Base-by-base conservation (phyloP, 2,888 invertebrate species). In the Apeira syringaria region DNA sequence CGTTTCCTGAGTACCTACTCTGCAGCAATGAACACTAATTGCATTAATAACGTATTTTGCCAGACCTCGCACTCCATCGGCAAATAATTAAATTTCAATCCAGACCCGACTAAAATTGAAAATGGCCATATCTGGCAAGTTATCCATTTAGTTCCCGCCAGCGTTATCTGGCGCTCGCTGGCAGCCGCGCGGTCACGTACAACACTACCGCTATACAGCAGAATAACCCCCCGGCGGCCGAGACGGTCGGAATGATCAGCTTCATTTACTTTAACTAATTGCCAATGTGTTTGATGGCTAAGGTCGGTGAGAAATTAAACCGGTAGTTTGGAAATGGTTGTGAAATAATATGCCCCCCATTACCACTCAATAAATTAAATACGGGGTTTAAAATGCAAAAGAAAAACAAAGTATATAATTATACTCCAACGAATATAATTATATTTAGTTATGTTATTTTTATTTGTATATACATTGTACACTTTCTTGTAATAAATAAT, bases 131-230 rank as follows among this genome's bases (percentile, higher is more conserved):
- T 45, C 46, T 53, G 56, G 53, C 50, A 45, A 47, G 39, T 49
- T 45, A 34, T 32, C 47, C 46, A 28, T 47, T 49, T 39, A 47
- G 39, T 48, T 42, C 22, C 28, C 26, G 27, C 18, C 27, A 8
- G 41, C 41, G 32, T 47, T 53, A 56, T 58, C 55, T 46, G 28
- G 44, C 34, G 45, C 15, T 45, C 53, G 58, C 56, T 59, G 57
- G 60, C 59, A 50, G 47, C 39, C 45, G 52, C 36, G 46, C 59
- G 56, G 69, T 69, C 74, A 73, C 73, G 75, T 75, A 74, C 50
- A 56, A 68, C 78, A 77, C 81, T 80, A 76, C 71, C 80, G 79
- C 77, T 67, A 74, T 68, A 78, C 73, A 72, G 61, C 50, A 63
- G 50, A 53, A 59, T 57, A 68, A 61, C 67, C 74, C 72, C 66